Evolutionary conservation across 2,888 invertebrate species (phyloP).

Genomic region (Eumacrocentrus americanus): DNA sequence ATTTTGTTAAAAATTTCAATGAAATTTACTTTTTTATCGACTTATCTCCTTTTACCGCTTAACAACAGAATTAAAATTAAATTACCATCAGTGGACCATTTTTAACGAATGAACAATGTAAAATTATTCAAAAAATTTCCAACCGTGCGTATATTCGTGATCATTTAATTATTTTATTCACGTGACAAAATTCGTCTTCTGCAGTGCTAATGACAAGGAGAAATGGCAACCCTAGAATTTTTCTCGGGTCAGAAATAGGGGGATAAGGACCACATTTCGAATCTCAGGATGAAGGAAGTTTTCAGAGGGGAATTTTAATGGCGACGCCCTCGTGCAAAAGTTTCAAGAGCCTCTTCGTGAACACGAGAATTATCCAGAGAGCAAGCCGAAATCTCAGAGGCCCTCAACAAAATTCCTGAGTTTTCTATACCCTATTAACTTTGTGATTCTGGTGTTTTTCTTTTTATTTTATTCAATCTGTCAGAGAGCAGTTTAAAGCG

Average conservation of each 20-base stretch:
- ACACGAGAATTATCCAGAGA: conserved; percentile 13
- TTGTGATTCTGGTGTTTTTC: too few species aligned
- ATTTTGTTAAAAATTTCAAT: too few species aligned
- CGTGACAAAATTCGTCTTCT: not conserved
- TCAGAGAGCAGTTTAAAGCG: too few species aligned
- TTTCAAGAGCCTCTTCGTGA: conserved; percentile 18
- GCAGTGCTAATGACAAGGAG: not conserved
- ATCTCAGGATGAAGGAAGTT: conserved; percentile 18
- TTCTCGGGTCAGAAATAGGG: not conserved
- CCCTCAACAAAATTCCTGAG: not conserved
- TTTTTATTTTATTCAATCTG: too few species aligned
- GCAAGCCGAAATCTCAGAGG: not conserved
- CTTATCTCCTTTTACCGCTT: too few species aligned
- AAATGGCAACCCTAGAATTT: not conserved
- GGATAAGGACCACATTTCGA: conserved; percentile 17
- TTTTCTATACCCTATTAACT: conserved; percentile 5
- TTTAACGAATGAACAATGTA: too few species aligned
- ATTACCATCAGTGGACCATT: too few species aligned
- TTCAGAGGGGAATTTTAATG: conserved; percentile 25
- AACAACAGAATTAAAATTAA: too few species aligned
- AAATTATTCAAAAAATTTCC: too few species aligned
- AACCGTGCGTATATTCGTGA: not conserved
- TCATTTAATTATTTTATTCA: not conserved
- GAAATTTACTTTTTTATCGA: too few species aligned
- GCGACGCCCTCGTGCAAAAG: conserved; percentile 17